phyloP scores from a whole-genome alignment of 2,797 vertebrate species.

The Pangasius djambal region DNA sequence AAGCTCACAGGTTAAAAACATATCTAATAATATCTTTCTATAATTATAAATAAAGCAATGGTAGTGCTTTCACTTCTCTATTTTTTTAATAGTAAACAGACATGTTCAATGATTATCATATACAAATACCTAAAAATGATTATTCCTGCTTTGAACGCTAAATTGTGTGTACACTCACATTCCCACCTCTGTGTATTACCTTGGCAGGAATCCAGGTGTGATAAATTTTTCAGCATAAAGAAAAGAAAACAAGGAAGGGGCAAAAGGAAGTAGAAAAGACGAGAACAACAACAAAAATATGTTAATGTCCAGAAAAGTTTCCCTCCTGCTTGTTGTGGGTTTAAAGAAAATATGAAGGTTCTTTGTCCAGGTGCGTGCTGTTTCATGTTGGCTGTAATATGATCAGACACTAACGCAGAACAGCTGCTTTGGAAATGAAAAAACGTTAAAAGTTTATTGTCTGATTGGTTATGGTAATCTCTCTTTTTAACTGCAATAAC shows the following conservation, averaged over 20 bases:
- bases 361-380: constrained; percentile 70
- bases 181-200: constrained; percentile 71
- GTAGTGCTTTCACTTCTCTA: not conserved
- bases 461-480: constrained; percentile 78
- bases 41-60: no score
- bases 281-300: constrained; percentile 28
- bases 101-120: not conserved
- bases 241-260: constrained; percentile 36
- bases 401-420: constrained; percentile 73
- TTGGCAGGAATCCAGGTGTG: constrained; percentile 58
- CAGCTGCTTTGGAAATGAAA: constrained; percentile 64
- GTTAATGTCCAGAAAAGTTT: constrained; percentile 50
- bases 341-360: constrained; percentile 61
- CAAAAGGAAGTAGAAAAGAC: not conserved
- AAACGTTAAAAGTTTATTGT: constrained; percentile 73
- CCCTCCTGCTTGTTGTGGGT: constrained; percentile 55
- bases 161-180: not conserved
- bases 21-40: not conserved
- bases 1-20: not conserved
- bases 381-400: constrained; percentile 67
- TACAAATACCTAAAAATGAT: not conserved
- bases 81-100: not conserved
- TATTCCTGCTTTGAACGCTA: not conserved
- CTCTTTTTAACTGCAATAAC: constrained; percentile 70
- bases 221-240: constrained; percentile 51